A percentile compares a stretch with the other conserved stretches of the same genome.
phyloP scores from a whole-genome alignment of 2,797 vertebrate genomes.

The Brachyalestes nurse region DNA sequence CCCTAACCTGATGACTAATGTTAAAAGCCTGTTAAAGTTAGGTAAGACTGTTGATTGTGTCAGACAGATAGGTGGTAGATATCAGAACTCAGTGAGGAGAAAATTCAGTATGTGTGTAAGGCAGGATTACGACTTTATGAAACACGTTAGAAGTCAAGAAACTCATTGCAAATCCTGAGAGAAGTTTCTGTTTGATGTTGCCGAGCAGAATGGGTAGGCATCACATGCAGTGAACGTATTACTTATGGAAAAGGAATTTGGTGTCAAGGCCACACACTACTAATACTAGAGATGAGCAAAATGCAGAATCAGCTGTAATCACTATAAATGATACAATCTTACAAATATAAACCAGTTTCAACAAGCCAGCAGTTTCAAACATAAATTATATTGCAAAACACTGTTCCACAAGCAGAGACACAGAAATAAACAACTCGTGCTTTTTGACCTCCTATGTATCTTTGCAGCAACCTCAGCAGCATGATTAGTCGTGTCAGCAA shows the following conservation, averaged over 20 bases:
- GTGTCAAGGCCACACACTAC: neutral
- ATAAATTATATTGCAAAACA: neutral
- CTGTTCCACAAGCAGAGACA: neutral
- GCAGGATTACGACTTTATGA: neutral
- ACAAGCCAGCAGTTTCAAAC: neutral
- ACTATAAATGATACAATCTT: slow-evolving; percentile 10
- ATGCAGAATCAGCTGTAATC: slow-evolving; percentile 9
- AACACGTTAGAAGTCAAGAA: neutral
- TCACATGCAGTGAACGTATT: neutral
- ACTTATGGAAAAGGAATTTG: slow-evolving; percentile 2
- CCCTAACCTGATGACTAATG: neutral
- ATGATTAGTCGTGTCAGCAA: slow-evolving; percentile 6
- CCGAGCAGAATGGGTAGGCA: neutral
- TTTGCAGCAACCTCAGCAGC: neutral
- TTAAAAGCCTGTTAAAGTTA: neutral
- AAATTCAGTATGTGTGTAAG: neutral
- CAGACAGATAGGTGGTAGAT: neutral
- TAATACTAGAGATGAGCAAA: slow-evolving; percentile 21
- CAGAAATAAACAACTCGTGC: neutral
- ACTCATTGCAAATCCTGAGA: neutral
- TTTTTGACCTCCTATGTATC: slow-evolving; percentile 6
- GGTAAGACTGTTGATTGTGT: neutral
- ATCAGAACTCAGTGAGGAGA: neutral
- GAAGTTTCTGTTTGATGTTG: neutral
- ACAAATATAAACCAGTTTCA: neutral